Evolutionary conservation across 2,888 invertebrate genomes (phyloP).

Genomic region (Barypeithes pellucidus): DNA sequence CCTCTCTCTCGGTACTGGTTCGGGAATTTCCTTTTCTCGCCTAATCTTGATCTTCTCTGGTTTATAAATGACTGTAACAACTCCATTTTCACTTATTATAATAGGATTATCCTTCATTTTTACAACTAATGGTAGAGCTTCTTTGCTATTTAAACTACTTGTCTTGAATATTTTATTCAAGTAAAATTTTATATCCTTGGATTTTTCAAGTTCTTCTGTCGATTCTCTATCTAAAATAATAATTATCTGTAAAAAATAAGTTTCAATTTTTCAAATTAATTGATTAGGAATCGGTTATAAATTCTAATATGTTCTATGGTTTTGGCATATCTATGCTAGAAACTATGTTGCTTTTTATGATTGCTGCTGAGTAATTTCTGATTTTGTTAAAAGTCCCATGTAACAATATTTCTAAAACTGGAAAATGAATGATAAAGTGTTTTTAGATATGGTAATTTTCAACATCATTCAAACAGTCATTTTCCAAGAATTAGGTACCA

Average conservation of each 20-base stretch:
- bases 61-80: constrained; percentile 7
- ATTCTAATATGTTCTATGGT: no score
- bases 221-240: neutral
- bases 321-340: no score
- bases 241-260: neutral
- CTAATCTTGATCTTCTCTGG: neutral
- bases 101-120: neutral
- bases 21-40: neutral
- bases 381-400: no score
- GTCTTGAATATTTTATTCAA: neutral
- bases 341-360: no score
- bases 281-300: no score
- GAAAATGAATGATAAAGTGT: no score
- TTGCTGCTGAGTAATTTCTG: no score
- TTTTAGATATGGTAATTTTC: no score
- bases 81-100: constrained; percentile 1
- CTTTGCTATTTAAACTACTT: neutral
- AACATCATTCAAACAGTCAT: no score
- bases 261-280: no score
- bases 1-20: neutral
- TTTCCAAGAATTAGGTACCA: no score
- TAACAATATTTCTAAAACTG: no score
- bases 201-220: neutral
- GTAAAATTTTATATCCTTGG: neutral
- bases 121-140: neutral